phyloP scores from a whole-genome alignment of 2,797 vertebrate species.

The Thripadectes ignobilis region DNA sequence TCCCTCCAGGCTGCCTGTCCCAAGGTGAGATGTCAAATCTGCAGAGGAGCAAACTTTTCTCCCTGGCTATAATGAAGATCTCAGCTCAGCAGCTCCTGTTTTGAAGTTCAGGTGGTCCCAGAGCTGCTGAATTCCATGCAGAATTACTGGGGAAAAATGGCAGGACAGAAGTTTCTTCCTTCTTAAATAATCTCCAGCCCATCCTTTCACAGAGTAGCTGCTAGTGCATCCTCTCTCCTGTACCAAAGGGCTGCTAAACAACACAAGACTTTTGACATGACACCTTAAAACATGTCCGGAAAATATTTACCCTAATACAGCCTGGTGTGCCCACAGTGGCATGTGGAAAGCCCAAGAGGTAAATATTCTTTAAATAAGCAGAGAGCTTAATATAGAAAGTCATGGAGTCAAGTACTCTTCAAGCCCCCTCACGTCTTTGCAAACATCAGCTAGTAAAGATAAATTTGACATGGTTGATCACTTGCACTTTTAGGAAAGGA shows the following conservation, averaged over 20 bases:
- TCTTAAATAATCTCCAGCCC: background rate
- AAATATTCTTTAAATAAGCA: conserved; percentile 54
- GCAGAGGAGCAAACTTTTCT: background rate
- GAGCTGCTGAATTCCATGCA: background rate
- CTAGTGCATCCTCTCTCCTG: background rate
- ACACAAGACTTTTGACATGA: background rate
- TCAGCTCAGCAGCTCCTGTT: background rate
- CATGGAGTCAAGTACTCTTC: background rate
- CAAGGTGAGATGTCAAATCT: background rate
- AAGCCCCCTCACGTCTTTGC: background rate
- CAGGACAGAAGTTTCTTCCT: background rate
- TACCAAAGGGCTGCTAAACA: background rate
- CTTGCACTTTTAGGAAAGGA: conserved; percentile 19
- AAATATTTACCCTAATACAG: conserved; percentile 31
- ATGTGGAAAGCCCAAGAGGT: conserved; percentile 4
- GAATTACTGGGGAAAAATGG: background rate
- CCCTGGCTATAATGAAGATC: background rate
- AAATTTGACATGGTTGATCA: background rate
- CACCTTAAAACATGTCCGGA: background rate
- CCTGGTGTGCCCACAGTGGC: background rate
- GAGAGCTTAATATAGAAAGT: conserved; percentile 50
- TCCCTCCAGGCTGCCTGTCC: background rate
- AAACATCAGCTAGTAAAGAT: conserved; percentile 23
- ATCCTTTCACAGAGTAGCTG: background rate
- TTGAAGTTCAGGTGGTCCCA: background rate